Conservation (phyloP, 1,140 invertebrate species). For the Bombus terrestris region DNA sequence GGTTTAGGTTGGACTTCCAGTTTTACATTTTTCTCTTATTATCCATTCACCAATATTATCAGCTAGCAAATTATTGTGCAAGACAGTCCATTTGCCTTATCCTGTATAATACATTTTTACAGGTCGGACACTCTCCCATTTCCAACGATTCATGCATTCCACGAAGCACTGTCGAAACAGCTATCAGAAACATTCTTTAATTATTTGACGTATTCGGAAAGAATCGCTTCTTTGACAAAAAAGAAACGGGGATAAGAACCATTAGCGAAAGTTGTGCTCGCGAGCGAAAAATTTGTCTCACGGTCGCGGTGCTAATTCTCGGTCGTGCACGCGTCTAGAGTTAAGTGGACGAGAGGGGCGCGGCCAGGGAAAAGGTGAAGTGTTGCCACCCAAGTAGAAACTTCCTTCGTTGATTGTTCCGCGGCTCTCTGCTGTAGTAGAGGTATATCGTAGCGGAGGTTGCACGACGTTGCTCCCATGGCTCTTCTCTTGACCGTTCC, state of each 20-base stretch:
- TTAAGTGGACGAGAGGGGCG: constrained; percentile 8
- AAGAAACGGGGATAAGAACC: background rate
- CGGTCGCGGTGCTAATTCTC: constrained; percentile 43
- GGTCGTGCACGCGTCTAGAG: constrained; percentile 27
- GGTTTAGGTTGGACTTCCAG: too few species aligned
- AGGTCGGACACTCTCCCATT: background rate
- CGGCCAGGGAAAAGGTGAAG: constrained; percentile 41
- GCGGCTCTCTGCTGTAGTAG: too few species aligned
- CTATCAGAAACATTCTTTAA: background rate
- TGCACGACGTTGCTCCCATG: constrained; percentile 30
- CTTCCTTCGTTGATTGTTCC: constrained; percentile 74
- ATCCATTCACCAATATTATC: too few species aligned
- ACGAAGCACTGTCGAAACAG: background rate
- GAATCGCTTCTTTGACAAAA: background rate
- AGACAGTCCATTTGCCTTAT: too few species aligned
- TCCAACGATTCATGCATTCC: background rate
- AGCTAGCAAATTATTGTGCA: too few species aligned
- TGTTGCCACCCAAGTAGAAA: constrained; percentile 74
- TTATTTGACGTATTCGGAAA: constrained; percentile 8
- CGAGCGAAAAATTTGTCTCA: constrained; percentile 51
- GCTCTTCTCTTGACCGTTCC: constrained; percentile 47
- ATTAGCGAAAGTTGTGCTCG: constrained; percentile 35
- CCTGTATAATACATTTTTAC: background rate
- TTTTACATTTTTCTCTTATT: too few species aligned
- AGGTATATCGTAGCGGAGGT: constrained; percentile 18